Evolutionary conservation across 2,113 vertebrate genomes (phyloP).

Genomic region (Otolemur garnettii): DNA sequence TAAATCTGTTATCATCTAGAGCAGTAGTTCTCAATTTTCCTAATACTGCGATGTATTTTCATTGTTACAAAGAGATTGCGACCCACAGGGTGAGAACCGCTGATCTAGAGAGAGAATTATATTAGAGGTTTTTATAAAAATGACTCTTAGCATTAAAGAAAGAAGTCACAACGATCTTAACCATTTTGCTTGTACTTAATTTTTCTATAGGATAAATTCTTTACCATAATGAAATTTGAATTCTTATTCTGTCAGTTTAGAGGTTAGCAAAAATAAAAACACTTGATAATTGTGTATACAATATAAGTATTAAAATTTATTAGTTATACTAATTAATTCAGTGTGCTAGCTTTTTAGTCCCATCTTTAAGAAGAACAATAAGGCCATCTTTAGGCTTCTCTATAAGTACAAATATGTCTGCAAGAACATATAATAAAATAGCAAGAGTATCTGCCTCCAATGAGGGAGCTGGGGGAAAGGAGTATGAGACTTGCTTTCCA

Average conservation of each 20-base stretch:
- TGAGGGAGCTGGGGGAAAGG: neutral
- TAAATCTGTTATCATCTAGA: neutral
- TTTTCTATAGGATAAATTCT: neutral
- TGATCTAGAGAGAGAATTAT: neutral
- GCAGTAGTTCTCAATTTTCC: no score
- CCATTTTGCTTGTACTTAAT: neutral
- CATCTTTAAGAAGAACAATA: neutral
- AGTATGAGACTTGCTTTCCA: neutral
- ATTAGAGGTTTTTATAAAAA: constrained; percentile 24
- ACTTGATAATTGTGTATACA: neutral
- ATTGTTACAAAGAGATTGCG: no score
- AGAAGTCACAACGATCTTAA: neutral
- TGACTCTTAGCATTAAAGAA: neutral
- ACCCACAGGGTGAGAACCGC: no score
- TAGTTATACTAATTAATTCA: neutral
- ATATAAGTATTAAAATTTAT: constrained; percentile 6
- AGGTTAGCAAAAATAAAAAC: constrained; percentile 7
- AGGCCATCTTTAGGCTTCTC: neutral
- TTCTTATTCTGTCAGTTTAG: neutral
- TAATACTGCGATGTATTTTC: no score
- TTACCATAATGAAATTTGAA: neutral
- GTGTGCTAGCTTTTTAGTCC: neutral
- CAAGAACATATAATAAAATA: neutral
- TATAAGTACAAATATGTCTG: neutral
- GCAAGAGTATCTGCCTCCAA: no score